A percentile compares a stretch with the other conserved stretches of the same genome.
Conservation (phyloP, 2,113 vertebrate species). For the Dolichotis patagonum region DNA sequence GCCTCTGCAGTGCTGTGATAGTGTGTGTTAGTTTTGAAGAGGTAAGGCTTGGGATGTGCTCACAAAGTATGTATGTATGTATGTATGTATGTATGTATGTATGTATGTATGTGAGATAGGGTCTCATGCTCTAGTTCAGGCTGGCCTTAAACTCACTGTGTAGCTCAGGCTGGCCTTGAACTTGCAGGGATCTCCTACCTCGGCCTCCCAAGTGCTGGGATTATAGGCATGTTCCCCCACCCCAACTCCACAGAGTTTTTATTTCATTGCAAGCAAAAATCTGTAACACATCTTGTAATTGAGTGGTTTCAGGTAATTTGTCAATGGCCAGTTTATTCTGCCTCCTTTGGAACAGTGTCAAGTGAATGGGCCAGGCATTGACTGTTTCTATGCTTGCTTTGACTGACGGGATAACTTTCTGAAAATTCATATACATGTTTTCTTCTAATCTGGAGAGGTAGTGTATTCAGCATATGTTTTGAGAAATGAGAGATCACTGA, state of each 20-base stretch:
- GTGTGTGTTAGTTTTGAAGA: not conserved
- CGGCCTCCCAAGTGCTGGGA: not conserved
- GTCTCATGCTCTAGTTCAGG: not conserved
- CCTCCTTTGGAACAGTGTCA: not conserved
- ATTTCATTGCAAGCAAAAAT: not conserved
- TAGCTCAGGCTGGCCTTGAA: not conserved
- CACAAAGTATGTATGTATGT: not conserved
- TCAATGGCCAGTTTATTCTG: not conserved
- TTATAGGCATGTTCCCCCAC: not conserved
- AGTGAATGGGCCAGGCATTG: not conserved
- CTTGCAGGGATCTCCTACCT: not conserved
- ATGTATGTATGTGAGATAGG: not conserved
- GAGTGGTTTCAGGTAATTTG: not conserved
- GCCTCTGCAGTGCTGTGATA: not conserved
- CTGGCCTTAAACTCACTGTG: not conserved
- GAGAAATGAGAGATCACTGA: not conserved
- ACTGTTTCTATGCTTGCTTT: not conserved
- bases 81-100: no score
- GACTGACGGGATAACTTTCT: not conserved
- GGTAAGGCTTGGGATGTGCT: not conserved
- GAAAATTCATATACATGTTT: not conserved
- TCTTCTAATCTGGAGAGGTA: not conserved
- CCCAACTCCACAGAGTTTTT: not conserved
- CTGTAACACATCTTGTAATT: not conserved
- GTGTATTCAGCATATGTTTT: not conserved